Percentiles rank a stretch among this genome's conserved stretches.
Evolutionary conservation across 2,797 vertebrate species (phyloP).

Genomic region (Chloroceryle amazona): DNA sequence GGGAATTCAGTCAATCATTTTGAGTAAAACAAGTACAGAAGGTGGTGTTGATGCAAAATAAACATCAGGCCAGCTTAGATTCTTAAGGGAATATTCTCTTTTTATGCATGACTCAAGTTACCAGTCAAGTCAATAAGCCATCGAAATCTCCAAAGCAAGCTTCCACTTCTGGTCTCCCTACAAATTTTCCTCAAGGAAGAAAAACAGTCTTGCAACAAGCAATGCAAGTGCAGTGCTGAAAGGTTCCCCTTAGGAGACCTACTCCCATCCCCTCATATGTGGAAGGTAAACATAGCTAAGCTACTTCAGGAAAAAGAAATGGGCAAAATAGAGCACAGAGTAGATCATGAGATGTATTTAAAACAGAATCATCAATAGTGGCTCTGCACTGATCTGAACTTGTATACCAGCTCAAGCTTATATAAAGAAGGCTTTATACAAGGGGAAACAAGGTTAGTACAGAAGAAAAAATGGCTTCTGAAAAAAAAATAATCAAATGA

Average conservation of each 20-base stretch:
- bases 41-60: neutral
- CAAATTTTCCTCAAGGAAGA: neutral
- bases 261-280: neutral
- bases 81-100: neutral
- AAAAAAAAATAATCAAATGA: neutral
- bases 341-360: neutral
- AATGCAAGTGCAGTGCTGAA: neutral
- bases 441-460: neutral
- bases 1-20: neutral
- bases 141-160: neutral
- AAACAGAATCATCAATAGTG: neutral
- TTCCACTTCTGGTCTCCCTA: neutral
- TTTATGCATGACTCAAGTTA: neutral
- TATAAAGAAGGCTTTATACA: neutral
- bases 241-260: neutral
- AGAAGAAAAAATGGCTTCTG: neutral
- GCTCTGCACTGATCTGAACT: neutral
- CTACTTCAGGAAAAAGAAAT: neutral
- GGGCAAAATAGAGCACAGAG: neutral
- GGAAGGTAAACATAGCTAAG: neutral
- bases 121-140: neutral
- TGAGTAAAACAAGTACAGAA: neutral
- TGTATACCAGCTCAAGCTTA: neutral
- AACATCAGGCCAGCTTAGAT: neutral
- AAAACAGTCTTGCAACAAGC: neutral